These are phyloP conservation scores for Auanema sp. DNA, from an alignment of 2,888 invertebrate genomes.

Conservation along the genomic window DNA sequence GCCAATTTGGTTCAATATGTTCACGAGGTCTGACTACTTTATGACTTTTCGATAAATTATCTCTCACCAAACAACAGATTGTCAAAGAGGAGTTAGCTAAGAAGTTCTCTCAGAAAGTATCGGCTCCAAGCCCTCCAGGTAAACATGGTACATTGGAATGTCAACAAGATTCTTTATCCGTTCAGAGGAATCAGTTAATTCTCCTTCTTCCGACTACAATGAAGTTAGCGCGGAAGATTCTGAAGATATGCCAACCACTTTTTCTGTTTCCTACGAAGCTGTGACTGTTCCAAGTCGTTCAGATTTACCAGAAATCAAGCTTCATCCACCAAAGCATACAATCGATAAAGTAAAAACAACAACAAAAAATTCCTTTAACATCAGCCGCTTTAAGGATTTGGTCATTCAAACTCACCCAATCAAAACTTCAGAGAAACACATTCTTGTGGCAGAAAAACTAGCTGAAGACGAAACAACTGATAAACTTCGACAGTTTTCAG, in stretches of 20 bases:
- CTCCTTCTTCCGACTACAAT: background rate
- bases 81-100: constrained; percentile 31
- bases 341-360: constrained; percentile 6
- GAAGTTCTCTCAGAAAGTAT: constrained; percentile 17
- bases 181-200: no score
- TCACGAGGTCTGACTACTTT: constrained; percentile 16
- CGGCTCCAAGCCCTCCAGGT: no score
- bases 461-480: background rate
- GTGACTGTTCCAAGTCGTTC: no score
- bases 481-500: background rate
- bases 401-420: constrained; percentile 2
- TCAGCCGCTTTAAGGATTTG: background rate
- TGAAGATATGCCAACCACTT: constrained; percentile 3
- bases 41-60: background rate
- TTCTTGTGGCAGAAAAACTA: background rate
- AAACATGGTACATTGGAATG: no score
- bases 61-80: constrained; percentile 17
- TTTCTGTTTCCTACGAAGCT: no score
- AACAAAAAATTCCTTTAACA: constrained; percentile 1
- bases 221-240: background rate
- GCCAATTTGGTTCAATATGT: constrained; percentile 32
- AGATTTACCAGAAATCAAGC: constrained; percentile 15
- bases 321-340: constrained; percentile 16
- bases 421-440: constrained; percentile 18
- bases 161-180: no score